phyloP scores from a whole-genome alignment of 2,888 invertebrate species.

The Sturmia bella region DNA sequence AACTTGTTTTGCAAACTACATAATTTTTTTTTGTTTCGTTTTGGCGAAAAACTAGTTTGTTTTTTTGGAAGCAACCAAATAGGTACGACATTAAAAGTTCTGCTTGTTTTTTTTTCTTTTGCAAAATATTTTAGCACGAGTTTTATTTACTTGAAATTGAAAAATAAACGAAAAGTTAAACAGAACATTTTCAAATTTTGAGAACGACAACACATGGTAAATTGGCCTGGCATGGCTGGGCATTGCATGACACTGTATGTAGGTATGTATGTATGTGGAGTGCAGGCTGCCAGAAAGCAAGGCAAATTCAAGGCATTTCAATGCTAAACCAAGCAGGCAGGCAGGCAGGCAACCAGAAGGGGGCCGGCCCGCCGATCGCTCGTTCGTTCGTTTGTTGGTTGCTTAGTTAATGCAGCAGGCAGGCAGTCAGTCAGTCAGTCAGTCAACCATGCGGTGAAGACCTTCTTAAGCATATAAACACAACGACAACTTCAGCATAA shows the following conservation, averaged over 20 bases:
- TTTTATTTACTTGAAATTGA: slow-evolving; percentile 46
- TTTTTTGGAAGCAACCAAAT: slow-evolving; percentile 23
- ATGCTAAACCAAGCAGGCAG: neutral
- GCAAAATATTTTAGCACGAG: slow-evolving; percentile 68
- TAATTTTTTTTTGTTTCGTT: neutral
- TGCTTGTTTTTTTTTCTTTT: slow-evolving; percentile 54
- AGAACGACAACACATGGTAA: slow-evolving; percentile 60
- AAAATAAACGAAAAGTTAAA: slow-evolving; percentile 35
- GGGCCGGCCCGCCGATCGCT: no score
- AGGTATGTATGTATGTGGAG: no score
- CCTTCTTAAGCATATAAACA: slow-evolving; percentile 61
- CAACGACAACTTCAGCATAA: slow-evolving; percentile 24
- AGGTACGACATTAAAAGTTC: slow-evolving; percentile 22
- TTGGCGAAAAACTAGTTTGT: slow-evolving; percentile 51
- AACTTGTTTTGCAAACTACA: slow-evolving; percentile 53
- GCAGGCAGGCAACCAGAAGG: neutral
- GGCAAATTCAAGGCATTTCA: neutral
- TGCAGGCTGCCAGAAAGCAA: slow-evolving; percentile 23
- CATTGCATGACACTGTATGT: slow-evolving; percentile 45
- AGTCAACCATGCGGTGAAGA: slow-evolving; percentile 64
- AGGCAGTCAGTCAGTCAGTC: no score
- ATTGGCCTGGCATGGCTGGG: slow-evolving; percentile 47
- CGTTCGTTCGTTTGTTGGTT: no score
- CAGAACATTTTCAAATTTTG: slow-evolving; percentile 42
- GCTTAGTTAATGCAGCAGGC: slow-evolving; percentile 42